Evolutionary conservation across 2,888 invertebrate genomes (phyloP).

Genomic region (Cheilosia pagana): DNA sequence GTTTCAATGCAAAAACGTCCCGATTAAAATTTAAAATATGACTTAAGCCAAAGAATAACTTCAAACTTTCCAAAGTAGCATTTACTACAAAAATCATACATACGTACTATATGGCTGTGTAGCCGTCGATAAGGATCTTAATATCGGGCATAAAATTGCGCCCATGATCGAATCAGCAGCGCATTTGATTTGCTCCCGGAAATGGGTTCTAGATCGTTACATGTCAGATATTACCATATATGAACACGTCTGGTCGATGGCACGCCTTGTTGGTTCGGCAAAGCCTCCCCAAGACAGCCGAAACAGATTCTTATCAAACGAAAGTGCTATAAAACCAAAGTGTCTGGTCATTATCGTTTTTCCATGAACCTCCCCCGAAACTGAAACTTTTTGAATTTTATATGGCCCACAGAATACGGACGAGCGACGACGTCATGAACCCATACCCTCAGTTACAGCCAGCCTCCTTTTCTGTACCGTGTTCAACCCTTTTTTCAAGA

Average conservation of each 20-base stretch:
- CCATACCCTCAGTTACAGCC: background rate
- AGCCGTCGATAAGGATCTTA: conserved; percentile 59
- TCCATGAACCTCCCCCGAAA: conserved; percentile 62
- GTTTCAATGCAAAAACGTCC: too few relatives aligned
- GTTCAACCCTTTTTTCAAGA: conserved; percentile 58
- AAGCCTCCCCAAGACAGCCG: conserved; percentile 32
- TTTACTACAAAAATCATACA: background rate
- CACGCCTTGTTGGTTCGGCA: conserved; percentile 7
- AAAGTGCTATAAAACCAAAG: conserved; percentile 71
- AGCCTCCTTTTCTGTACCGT: background rate
- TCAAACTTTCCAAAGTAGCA: background rate
- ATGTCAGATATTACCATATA: conserved; percentile 72
- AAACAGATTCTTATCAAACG: conserved; percentile 66
- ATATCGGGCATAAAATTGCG: conserved; percentile 52
- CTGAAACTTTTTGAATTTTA: conserved; percentile 64
- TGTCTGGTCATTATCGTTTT: conserved; percentile 74
- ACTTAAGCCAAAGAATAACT: too few relatives aligned
- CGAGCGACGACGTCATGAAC: conserved; percentile 35
- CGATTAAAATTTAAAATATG: too few relatives aligned
- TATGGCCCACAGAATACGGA: conserved; percentile 42
- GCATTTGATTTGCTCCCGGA: conserved; percentile 71
- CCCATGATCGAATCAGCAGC: conserved; percentile 61
- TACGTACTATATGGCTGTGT: conserved; percentile 14
- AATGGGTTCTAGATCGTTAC: conserved; percentile 70
- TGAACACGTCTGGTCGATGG: conserved; percentile 52